These are phyloP conservation scores for Ceratosolen solmsi DNA, from an alignment of 1,140 invertebrate genomes.

Conservation along the genomic window DNA sequence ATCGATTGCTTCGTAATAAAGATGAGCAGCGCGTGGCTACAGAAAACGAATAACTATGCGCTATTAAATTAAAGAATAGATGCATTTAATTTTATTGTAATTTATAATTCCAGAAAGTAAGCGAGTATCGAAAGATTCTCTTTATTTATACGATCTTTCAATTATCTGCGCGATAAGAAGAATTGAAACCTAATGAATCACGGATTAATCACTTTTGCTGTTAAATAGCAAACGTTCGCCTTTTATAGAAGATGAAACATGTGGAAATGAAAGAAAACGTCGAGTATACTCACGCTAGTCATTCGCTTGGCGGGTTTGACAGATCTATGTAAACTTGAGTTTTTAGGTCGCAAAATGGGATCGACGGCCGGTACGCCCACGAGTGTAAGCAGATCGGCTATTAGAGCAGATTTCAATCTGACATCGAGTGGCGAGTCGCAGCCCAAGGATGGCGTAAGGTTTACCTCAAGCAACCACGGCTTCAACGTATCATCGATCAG, in stretches of 20 bases:
- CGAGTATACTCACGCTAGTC: conserved; percentile 59
- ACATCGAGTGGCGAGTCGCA: conserved; percentile 94
- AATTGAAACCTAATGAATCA: conserved; percentile 33
- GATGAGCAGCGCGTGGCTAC: too few relatives aligned
- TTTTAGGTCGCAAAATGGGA: conserved; percentile 77
- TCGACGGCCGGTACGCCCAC: conserved; percentile 89
- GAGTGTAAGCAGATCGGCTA: conserved; percentile 91
- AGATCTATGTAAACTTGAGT: conserved; percentile 57
- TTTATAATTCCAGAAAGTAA: too few relatives aligned
- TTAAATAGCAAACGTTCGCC: not conserved
- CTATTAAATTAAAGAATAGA: too few relatives aligned
- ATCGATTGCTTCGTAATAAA: too few relatives aligned
- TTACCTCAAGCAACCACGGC: conserved; percentile 95
- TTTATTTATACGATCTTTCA: too few relatives aligned
- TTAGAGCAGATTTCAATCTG: conserved; percentile 91
- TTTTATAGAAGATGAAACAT: conserved; percentile 1
- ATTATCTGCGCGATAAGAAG: too few relatives aligned
- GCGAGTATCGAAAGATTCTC: too few relatives aligned
- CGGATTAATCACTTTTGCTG: not conserved
- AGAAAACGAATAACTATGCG: too few relatives aligned
- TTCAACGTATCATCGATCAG: conserved; percentile 92
- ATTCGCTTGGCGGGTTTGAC: conserved; percentile 61
- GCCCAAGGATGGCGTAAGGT: conserved; percentile 93
- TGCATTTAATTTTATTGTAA: too few relatives aligned
- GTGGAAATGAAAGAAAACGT: not conserved